Evolutionary conservation across 2,113 vertebrate species (phyloP).

Genomic region (Hiodon alosoides): DNA sequence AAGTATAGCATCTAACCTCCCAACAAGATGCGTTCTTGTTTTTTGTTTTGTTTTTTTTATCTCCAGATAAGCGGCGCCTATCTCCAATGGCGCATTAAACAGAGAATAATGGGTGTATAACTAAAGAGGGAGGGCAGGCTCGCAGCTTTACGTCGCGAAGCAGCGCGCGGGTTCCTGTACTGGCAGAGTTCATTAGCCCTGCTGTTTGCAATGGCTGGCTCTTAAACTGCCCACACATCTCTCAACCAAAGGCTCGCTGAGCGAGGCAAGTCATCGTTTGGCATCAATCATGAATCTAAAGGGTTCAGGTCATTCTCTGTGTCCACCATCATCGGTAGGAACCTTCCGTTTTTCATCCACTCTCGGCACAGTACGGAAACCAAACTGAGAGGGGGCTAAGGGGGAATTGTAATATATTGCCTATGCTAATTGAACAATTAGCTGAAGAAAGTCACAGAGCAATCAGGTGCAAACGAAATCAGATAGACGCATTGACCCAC

Average conservation of each 20-base stretch:
- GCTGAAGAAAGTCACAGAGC: not conserved
- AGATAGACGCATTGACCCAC: constrained; percentile 23
- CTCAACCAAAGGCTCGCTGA: too few relatives aligned
- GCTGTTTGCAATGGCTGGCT: not conserved
- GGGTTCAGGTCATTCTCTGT: too few relatives aligned
- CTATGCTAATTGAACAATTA: constrained; percentile 18
- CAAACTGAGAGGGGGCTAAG: not conserved
- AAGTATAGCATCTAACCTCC: constrained; percentile 21
- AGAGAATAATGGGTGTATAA: constrained; percentile 28
- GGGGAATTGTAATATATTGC: constrained; percentile 21
- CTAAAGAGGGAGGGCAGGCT: constrained; percentile 7
- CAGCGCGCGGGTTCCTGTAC: not conserved
- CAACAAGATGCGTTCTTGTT: constrained; percentile 13
- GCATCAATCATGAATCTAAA: too few relatives aligned
- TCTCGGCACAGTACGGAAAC: not conserved
- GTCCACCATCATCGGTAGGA: too few relatives aligned
- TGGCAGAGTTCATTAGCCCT: constrained; percentile 27
- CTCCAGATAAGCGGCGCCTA: constrained; percentile 24
- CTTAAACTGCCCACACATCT: too few relatives aligned
- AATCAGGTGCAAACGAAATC: constrained; percentile 35
- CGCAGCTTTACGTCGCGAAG: not conserved
- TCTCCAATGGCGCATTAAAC: constrained; percentile 26
- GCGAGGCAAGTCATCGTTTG: too few relatives aligned
- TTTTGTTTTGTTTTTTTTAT: constrained; percentile 20
- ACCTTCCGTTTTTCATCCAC: not conserved